Evolutionary conservation across 2,888 invertebrate species (phyloP).

Genomic region (Endomychus coccineus): DNA sequence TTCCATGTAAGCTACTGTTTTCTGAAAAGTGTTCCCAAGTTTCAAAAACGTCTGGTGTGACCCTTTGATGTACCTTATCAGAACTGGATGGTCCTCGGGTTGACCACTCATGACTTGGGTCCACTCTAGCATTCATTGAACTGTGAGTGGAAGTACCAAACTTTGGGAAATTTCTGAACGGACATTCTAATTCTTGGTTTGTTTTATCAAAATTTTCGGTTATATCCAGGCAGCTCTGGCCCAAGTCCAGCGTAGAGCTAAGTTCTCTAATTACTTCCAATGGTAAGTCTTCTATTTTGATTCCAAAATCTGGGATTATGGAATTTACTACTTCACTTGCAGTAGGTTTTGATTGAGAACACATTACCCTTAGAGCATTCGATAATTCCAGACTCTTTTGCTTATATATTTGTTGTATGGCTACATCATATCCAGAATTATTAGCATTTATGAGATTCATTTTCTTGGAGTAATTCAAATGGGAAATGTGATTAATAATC

Average conservation of each 20-base stretch:
- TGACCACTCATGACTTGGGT: too few species aligned
- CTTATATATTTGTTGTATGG: constrained; percentile 36
- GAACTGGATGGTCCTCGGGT: too few species aligned
- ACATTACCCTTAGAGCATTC: constrained; percentile 36
- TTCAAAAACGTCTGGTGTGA: too few species aligned
- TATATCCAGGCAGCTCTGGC: constrained; percentile 7
- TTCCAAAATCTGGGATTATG: constrained; percentile 40
- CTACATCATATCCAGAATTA: constrained; percentile 34
- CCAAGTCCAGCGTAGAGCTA: constrained; percentile 30
- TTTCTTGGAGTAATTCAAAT: constrained; percentile 36
- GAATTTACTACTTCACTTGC: constrained; percentile 34
- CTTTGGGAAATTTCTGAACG: too few species aligned
- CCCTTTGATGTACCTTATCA: too few species aligned
- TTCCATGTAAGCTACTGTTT: too few species aligned
- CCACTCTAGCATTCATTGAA: too few species aligned
- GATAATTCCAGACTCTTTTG: constrained; percentile 40
- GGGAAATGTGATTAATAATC: constrained; percentile 37
- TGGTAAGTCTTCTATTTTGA: constrained; percentile 39
- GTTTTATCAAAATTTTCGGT: neutral
- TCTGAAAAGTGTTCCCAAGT: too few species aligned
- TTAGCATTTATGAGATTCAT: constrained; percentile 37
- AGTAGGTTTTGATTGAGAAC: constrained; percentile 26
- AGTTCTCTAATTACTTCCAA: constrained; percentile 35
- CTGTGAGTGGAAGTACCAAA: too few species aligned
- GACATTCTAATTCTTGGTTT: too few species aligned